Evolutionary conservation across 2,797 vertebrate species (phyloP), one percentile per base, ranked within the genome.

Genomic region (Podarcis siculus): DNA sequence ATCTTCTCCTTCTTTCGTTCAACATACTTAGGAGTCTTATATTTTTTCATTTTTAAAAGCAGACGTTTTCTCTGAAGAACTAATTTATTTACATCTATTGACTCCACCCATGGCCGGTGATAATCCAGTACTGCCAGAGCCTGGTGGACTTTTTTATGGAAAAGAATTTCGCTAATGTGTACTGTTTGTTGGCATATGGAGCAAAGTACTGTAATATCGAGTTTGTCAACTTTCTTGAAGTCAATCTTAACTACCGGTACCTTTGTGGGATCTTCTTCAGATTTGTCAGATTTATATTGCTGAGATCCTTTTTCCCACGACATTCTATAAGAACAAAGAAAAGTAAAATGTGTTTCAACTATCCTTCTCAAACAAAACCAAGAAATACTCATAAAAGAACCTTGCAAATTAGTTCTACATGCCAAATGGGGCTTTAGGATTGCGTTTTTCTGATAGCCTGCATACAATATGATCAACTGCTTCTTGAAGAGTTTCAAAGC

Each of bases 71-170:
- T 95, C 83, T 84, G 91, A 83, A 32, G 1, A 21, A 79, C 0
- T 73, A 95, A 64, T 12, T 32, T 75, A 0, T 86, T 30, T 0
- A 12, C 58, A 30, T 79, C n/a, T 39, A 79, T 89, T 58, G 85
- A 86, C 49, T 82, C 55, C 3, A 0, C 12, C 15, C 49, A 83
- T 81, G 23, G 42, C 85, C 42, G 76, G 0, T 79, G 42, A n/a
- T 94, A 94, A 25, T 90, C 94, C 85, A 97, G 37, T 0, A 78
- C 45, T 67, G 86, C 89, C 83, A 93, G 83, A 49, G 96, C 95
- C 83, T 39, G 80, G 17, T 97, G 96, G 1, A 67, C 27, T 77
- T 92, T 96, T 83, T 95, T 96, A 77, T 97, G 97, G 73, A 81
- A 2, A 81, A 92, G 92, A 87, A 89, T n/a, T 5, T 17, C 21